These are phyloP conservation scores for Drosophila robusta DNA, from an alignment of 2,888 invertebrate genomes.

Conservation along the genomic window DNA sequence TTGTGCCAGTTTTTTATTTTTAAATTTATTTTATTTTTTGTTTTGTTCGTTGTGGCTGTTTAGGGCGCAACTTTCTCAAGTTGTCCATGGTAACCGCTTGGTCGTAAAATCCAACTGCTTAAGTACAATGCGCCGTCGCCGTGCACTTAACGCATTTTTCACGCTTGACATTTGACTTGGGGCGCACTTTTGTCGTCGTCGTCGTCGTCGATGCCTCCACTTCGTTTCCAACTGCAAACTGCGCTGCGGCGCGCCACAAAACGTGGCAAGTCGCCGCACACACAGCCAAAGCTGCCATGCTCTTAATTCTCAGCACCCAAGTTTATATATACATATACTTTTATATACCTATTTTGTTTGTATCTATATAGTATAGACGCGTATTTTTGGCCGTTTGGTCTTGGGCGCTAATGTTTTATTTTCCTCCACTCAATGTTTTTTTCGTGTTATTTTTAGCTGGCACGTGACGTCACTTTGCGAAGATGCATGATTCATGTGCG, in stretches of 20 bases:
- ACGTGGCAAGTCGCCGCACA: conserved; percentile 31
- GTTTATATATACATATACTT: conserved; percentile 12
- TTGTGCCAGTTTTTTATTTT: conserved; percentile 25
- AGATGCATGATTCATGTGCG: conserved; percentile 51
- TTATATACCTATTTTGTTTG: conserved; percentile 26
- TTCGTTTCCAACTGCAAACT: background rate
- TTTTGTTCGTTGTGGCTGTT: background rate
- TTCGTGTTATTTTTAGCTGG: conserved; percentile 73
- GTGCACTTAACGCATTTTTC: conserved; percentile 84
- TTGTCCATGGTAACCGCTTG: conserved; percentile 41
- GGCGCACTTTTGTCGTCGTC: conserved; percentile 78
- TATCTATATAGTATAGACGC: conserved; percentile 22
- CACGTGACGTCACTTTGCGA: conserved; percentile 70
- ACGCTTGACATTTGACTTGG: conserved; percentile 84
- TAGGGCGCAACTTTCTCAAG: conserved; percentile 54
- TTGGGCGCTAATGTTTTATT: conserved; percentile 67
- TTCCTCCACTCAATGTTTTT: conserved; percentile 44
- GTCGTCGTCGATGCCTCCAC: conserved; percentile 7
- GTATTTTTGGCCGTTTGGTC: conserved; percentile 47
- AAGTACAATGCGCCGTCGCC: conserved; percentile 75
- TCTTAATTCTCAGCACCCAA: conserved; percentile 63
- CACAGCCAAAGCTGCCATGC: conserved; percentile 48
- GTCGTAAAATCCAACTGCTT: conserved; percentile 74
- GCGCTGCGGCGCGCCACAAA: conserved; percentile 23
- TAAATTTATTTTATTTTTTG: background rate